Evolutionary conservation across 2,797 vertebrate genomes (phyloP).

Genomic region (Acrossocheilus wenchowensis): DNA sequence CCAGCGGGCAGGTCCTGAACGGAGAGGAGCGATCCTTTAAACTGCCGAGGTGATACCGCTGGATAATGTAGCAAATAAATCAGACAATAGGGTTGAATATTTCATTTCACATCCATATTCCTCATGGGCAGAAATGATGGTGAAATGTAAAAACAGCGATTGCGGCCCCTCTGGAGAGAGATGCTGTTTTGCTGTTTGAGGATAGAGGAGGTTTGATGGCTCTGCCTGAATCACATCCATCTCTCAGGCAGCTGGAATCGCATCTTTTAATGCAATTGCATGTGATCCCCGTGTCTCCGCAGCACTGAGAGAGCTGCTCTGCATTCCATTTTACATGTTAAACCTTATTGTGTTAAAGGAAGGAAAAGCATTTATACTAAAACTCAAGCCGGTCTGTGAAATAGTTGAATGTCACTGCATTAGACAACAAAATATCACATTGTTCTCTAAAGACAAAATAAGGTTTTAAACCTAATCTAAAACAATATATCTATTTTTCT

Average conservation of each 20-base stretch:
- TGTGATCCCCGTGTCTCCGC: constrained; percentile 56
- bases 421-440: not conserved
- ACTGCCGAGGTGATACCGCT: constrained; percentile 80
- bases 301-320: constrained; percentile 72
- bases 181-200: constrained; percentile 82
- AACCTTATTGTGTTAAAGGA: not conserved
- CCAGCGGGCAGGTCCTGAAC: constrained; percentile 74
- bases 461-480: not conserved
- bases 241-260: constrained; percentile 81
- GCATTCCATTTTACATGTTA: constrained; percentile 23
- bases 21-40: constrained; percentile 77
- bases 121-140: constrained; percentile 85
- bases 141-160: constrained; percentile 85
- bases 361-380: not conserved
- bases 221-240: constrained; percentile 79
- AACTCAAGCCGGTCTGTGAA: not conserved
- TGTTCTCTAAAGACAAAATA: not conserved
- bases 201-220: constrained; percentile 77
- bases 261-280: constrained; percentile 76
- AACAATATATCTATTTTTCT: not conserved
- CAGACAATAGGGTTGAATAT: constrained; percentile 86
- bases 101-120: constrained; percentile 90
- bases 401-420: not conserved
- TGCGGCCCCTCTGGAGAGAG: constrained; percentile 80
- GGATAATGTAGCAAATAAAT: constrained; percentile 88